Evolutionary conservation across 2,888 invertebrate species (phyloP).

Genomic region (Argyra leucocephala): DNA sequence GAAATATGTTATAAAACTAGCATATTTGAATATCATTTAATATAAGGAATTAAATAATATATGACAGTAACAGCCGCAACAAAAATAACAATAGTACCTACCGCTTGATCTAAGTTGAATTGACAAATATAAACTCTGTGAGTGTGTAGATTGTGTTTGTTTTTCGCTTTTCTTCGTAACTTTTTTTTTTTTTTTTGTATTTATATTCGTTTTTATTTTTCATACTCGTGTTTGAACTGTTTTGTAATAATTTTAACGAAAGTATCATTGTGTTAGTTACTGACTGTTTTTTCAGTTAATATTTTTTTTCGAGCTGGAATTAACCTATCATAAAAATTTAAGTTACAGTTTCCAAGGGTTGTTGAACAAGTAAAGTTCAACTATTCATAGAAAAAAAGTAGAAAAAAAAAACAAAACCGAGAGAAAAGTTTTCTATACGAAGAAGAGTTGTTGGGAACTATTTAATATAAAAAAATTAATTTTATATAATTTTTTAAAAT

Average conservation of each 20-base stretch:
- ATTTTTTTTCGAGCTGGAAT: background rate
- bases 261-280: background rate
- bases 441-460: too few relatives aligned
- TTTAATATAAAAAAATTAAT: too few relatives aligned
- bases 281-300: background rate
- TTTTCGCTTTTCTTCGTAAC: background rate
- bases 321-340: background rate
- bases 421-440: too few relatives aligned
- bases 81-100: too few relatives aligned
- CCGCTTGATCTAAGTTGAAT: too few relatives aligned
- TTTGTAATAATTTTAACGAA: background rate
- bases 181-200: background rate
- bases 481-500: too few relatives aligned
- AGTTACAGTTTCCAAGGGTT: conserved; percentile 1
- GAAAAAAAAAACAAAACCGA: background rate
- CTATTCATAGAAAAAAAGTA: background rate
- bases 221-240: background rate
- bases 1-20: too few relatives aligned
- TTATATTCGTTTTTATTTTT: too few relatives aligned
- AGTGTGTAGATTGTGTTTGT: background rate
- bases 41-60: too few relatives aligned
- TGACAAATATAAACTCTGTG: too few relatives aligned
- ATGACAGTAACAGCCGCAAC: too few relatives aligned
- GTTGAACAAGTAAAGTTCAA: conserved; percentile 3
- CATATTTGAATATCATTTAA: too few relatives aligned